A percentile compares a stretch with the other conserved stretches of the same genome.
phyloP scores from a whole-genome alignment of 2,113 vertebrate species.

The Cynocephalus volans region DNA sequence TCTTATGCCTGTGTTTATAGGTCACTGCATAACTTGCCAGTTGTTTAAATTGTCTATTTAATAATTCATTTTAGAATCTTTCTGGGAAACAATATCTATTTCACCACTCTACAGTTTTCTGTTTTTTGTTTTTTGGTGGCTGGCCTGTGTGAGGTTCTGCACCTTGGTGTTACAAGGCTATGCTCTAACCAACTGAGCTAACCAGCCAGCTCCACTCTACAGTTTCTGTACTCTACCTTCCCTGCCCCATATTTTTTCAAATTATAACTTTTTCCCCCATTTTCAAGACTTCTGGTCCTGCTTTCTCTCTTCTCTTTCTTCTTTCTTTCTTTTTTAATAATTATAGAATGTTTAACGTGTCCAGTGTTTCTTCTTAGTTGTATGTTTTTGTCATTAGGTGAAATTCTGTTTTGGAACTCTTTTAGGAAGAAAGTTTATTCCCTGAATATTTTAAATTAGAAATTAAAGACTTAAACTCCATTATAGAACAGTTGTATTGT shows the following conservation, averaged over 20 bases:
- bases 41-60: slow-evolving; percentile 46
- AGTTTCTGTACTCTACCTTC: neutral
- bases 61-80: slow-evolving; percentile 59
- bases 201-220: neutral
- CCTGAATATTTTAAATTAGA: slow-evolving; percentile 46
- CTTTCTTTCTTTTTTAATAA: neutral
- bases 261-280: neutral
- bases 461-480: slow-evolving; percentile 60
- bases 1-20: slow-evolving; percentile 27
- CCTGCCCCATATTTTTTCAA: neutral
- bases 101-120: slow-evolving; percentile 14
- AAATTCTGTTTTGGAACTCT: slow-evolving; percentile 61
- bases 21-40: neutral
- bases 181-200: too few species aligned
- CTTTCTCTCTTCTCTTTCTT: neutral
- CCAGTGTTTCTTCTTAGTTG: slow-evolving; percentile 21
- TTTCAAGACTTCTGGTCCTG: neutral
- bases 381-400: slow-evolving; percentile 19
- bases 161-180: too few species aligned
- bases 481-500: neutral
- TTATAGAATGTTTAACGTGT: neutral
- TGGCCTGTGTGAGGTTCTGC: too few species aligned
- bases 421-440: slow-evolving; percentile 55
- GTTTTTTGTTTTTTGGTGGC: too few species aligned
- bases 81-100: slow-evolving; percentile 25